Base-by-base conservation (phyloP, 2,888 invertebrate species). In the Spisula solida region DNA sequence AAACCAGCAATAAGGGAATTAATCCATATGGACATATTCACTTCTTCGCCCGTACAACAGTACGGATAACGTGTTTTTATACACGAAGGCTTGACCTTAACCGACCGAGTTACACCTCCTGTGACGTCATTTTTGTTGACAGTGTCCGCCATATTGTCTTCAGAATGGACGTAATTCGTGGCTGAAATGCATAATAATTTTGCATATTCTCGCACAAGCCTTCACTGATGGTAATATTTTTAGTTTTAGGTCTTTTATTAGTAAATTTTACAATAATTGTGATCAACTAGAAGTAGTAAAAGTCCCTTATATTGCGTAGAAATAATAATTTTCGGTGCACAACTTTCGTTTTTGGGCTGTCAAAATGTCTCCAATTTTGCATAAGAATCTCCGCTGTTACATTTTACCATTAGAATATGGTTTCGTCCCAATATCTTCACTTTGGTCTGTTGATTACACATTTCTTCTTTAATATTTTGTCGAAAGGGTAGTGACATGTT, bases 91-190 rank as follows among this genome's bases (percentile, higher is more conserved):
- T 47, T 83, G 47, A 83, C 83, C 83, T 75, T 79, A 70, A 84
- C 75, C 41, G 48, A 29, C 70, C 75, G 84, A 85, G 56, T 41
- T 56, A 75, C 48, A 66, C 91, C 91, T 89, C 89, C 91, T 82
- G 81, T 91, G 91, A 91, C 91, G 91, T 91, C 91, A 91, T 86
- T 81, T 84, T 79, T 91, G 91, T 91, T 91, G 92, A 92, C 90
- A 92, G 82, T 91, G 86, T 90, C 90, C 88, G 92, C 90, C 92
- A 92, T 92, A 85, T 92, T 90, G 89, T 87, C 78, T 56, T 84
- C 81, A 51, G 78, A 47, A 47, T 86, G 81, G 81, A 75, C 70
- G 81, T 81, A 41, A 20, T 48, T 75, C 82, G n/a, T 75, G 41
- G 70, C 70, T 31, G 34, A 75, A 34, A 75, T 31, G 75, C 75